A percentile compares a stretch with the other conserved stretches of the same genome.
Evolutionary conservation across 2,113 vertebrate species (phyloP).

Genomic region (Empidonax alnorum): DNA sequence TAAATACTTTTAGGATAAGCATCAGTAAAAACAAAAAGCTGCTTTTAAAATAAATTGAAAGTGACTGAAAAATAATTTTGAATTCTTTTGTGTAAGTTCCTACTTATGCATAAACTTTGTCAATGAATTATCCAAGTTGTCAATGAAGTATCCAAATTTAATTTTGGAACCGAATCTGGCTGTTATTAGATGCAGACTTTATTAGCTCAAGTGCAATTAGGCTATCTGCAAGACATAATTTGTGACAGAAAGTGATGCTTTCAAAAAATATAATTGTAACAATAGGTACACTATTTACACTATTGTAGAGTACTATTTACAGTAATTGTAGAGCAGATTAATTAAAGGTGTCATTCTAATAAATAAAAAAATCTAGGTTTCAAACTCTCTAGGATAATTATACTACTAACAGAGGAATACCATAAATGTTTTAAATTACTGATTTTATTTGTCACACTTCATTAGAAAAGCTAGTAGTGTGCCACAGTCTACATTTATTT

Average conservation of each 20-base stretch:
- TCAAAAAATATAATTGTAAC: not conserved
- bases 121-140: not conserved
- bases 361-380: not conserved
- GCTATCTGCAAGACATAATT: not conserved
- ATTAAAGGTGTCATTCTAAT: not conserved
- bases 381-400: not conserved
- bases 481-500: not conserved
- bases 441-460: not conserved
- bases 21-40: not conserved
- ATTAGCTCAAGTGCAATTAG: not conserved
- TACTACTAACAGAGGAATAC: not conserved
- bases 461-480: not conserved
- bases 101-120: not conserved
- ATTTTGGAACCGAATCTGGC: not conserved
- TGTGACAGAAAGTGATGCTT: not conserved
- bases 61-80: not conserved
- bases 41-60: not conserved
- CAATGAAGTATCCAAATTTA: not conserved
- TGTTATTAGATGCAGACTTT: not conserved
- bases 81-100: not conserved
- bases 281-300: not conserved
- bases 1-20: not conserved
- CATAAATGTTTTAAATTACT: not conserved
- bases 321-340: not conserved
- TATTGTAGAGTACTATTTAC: not conserved